These are phyloP conservation scores for Paramuricea clavata DNA, from an alignment of 92 coral and sea anemone genomes.

Conservation along the genomic window DNA sequence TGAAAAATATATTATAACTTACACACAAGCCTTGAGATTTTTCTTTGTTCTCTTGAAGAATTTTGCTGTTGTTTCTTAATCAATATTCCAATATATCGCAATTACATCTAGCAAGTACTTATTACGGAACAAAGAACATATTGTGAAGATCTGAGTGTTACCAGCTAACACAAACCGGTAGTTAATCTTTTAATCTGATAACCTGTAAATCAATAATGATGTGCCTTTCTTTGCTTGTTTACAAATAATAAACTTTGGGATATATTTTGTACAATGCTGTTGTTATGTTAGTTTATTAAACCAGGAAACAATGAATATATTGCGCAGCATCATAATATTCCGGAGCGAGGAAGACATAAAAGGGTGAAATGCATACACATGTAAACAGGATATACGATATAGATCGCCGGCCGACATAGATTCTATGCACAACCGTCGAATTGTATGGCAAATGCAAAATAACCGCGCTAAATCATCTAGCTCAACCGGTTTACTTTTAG, in stretches of 20 bases:
- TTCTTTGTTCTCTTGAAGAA: background rate
- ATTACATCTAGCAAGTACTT: background rate
- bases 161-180: slow-evolving; percentile 43
- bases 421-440: too few relatives aligned
- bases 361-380: too few relatives aligned
- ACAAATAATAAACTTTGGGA: background rate
- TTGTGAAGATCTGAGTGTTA: slow-evolving; percentile 6
- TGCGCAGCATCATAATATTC: too few relatives aligned
- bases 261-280: background rate
- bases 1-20: background rate
- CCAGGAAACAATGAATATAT: too few relatives aligned
- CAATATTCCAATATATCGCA: background rate
- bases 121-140: slow-evolving; percentile 28
- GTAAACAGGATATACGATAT: too few relatives aligned
- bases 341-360: too few relatives aligned
- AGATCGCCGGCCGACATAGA: too few relatives aligned
- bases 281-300: too few relatives aligned
- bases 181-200: background rate
- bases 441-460: too few relatives aligned
- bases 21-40: background rate
- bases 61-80: background rate
- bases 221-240: background rate
- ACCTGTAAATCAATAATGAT: slow-evolving; percentile 44
- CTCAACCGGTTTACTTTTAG: too few relatives aligned
- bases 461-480: too few relatives aligned